Evolutionary conservation across 2,888 invertebrate genomes (phyloP).

Genomic region (Caenorhabditis japonica): DNA sequence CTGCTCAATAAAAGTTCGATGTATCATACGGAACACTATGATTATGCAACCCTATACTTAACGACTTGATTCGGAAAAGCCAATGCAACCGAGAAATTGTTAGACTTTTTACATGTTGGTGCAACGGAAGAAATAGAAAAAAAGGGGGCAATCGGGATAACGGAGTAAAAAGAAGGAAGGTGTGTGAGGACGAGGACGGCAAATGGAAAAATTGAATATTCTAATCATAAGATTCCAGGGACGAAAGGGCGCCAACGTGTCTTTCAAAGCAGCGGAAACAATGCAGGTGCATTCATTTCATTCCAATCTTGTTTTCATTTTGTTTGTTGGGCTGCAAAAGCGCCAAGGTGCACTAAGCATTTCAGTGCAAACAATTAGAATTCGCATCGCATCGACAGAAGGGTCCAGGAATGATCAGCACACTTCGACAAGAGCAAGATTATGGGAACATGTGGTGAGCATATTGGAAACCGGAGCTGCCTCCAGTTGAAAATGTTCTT

Average conservation of each 20-base stretch:
- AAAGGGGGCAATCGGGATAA: background rate
- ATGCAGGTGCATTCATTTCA: constrained; percentile 28
- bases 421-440: background rate
- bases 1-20: background rate
- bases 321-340: background rate
- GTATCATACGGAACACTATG: background rate
- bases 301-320: constrained; percentile 5
- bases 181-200: constrained; percentile 4
- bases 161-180: constrained; percentile 4
- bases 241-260: constrained; percentile 5
- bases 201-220: constrained; percentile 34
- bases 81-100: constrained; percentile 1
- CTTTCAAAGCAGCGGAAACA: constrained; percentile 14
- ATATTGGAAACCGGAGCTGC: too few species aligned
- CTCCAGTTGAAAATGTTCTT: constrained; percentile 2
- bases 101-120: constrained; percentile 12
- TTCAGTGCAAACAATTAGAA: too few species aligned
- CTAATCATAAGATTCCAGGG: constrained; percentile 36
- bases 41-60: background rate
- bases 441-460: constrained; percentile 22
- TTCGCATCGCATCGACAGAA: too few species aligned
- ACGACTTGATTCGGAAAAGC: background rate
- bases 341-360: background rate
- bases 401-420: background rate
- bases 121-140: constrained; percentile 9